Evolutionary conservation across 2,113 vertebrate genomes (phyloP).

Genomic region (Otocyon megalotis): DNA sequence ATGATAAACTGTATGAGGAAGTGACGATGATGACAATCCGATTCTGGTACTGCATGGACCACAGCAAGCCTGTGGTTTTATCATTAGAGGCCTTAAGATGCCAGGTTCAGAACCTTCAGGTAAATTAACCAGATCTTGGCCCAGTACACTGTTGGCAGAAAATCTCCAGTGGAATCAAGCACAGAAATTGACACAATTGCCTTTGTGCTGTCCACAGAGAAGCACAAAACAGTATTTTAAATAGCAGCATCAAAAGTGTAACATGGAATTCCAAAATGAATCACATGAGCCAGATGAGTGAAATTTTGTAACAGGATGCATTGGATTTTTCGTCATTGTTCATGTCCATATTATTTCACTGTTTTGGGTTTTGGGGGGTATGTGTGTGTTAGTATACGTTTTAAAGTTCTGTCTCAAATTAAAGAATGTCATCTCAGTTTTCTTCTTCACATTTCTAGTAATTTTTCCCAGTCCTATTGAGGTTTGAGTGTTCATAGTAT

Average conservation of each 20-base stretch:
- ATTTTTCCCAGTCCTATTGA: neutral
- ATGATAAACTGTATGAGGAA: slow-evolving; percentile 83
- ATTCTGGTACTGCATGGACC: slow-evolving; percentile 83
- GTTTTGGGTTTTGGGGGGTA: neutral
- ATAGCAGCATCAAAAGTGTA: neutral
- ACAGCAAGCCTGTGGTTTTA: slow-evolving; percentile 79
- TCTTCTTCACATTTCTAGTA: neutral
- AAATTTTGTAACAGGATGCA: neutral
- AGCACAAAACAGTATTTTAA: neutral
- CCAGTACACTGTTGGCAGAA: neutral
- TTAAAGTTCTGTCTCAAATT: neutral
- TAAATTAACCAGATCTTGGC: slow-evolving; percentile 76
- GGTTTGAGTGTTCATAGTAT: neutral
- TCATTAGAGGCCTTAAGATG: slow-evolving; percentile 86
- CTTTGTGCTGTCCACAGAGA: neutral
- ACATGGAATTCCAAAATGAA: neutral
- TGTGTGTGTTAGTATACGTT: neutral
- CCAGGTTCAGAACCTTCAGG: slow-evolving; percentile 90
- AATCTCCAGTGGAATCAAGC: neutral
- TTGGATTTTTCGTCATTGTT: neutral
- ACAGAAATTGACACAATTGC: neutral
- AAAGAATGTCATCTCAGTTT: neutral
- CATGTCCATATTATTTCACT: neutral
- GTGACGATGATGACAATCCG: slow-evolving; percentile 80
- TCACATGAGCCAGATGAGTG: neutral